These are phyloP conservation scores for Panzeria rudis DNA, from an alignment of 2,888 invertebrate species.

Conservation along the genomic window DNA sequence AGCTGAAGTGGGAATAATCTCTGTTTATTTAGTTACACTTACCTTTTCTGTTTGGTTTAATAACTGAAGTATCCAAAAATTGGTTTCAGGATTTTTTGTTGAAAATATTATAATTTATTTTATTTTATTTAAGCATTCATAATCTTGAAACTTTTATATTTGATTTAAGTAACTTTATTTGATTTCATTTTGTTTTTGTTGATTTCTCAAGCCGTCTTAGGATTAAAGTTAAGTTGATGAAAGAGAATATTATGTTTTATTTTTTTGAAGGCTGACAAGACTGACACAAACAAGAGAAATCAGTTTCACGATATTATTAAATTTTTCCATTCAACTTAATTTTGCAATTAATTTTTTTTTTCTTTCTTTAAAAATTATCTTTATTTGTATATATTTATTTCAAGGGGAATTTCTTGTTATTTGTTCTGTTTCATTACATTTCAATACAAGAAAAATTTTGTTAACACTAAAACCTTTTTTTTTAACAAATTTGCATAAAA, in stretches of 20 bases:
- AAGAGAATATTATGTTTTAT: not conserved
- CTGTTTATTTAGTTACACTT: slow-evolving; percentile 5
- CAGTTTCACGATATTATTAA: slow-evolving; percentile 55
- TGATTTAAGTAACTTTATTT: slow-evolving; percentile 29
- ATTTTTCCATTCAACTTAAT: slow-evolving; percentile 46
- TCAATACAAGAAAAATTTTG: slow-evolving; percentile 31
- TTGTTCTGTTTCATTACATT: slow-evolving; percentile 35
- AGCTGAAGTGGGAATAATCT: not conserved
- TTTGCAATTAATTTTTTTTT: slow-evolving; percentile 47
- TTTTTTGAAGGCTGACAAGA: not conserved
- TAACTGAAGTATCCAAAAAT: slow-evolving; percentile 33
- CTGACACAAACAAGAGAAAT: not conserved
- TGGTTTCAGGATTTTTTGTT: not conserved
- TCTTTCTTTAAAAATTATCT: slow-evolving; percentile 24
- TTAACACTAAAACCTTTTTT: slow-evolving; percentile 43
- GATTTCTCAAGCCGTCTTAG: slow-evolving; percentile 19
- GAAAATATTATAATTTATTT: slow-evolving; percentile 6
- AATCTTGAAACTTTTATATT: slow-evolving; percentile 15
- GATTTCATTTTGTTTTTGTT: slow-evolving; percentile 19
- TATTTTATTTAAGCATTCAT: slow-evolving; percentile 4
- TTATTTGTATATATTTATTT: slow-evolving; percentile 8
- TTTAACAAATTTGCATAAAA: not conserved
- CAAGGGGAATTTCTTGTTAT: slow-evolving; percentile 3
- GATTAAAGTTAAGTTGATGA: slow-evolving; percentile 54
- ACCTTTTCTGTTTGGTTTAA: slow-evolving; percentile 3